phyloP scores from a whole-genome alignment of 2,888 invertebrate genomes.

The Reticulitermes lucifugus region DNA sequence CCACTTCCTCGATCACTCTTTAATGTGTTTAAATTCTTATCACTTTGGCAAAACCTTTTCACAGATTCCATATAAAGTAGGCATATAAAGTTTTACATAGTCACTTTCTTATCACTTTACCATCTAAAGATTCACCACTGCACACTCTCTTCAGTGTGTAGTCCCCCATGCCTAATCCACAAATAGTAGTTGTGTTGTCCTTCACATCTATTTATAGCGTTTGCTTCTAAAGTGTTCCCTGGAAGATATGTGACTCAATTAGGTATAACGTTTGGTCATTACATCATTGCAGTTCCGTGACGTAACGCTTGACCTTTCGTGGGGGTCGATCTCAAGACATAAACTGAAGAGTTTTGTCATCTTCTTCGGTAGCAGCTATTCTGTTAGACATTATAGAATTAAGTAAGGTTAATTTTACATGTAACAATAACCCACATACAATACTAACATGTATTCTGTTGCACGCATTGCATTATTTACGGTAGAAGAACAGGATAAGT shows the following conservation, averaged over 20 bases:
- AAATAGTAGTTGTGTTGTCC: not conserved
- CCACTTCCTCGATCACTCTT: no score
- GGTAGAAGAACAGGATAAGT: no score
- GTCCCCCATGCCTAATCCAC: not conserved
- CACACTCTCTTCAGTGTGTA: not conserved
- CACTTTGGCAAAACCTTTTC: not conserved
- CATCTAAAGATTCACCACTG: not conserved
- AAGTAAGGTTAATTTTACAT: not conserved
- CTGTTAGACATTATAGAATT: not conserved
- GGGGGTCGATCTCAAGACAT: not conserved
- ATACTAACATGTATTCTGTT: no score
- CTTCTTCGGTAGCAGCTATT: not conserved
- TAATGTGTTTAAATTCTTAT: no score
- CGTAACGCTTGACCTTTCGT: not conserved
- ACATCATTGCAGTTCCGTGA: not conserved
- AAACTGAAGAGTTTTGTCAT: not conserved
- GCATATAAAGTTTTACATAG: not conserved
- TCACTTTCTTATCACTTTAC: no score
- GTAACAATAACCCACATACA: no score
- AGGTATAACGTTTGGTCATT: not conserved
- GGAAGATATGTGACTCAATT: not conserved
- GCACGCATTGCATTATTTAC: no score
- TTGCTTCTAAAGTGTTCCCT: not conserved
- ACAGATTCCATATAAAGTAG: not conserved
- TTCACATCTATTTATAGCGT: conserved; percentile 6